Base-by-base conservation (phyloP, 1,140 invertebrate species). In the Caenorhabditis latens region DNA sequence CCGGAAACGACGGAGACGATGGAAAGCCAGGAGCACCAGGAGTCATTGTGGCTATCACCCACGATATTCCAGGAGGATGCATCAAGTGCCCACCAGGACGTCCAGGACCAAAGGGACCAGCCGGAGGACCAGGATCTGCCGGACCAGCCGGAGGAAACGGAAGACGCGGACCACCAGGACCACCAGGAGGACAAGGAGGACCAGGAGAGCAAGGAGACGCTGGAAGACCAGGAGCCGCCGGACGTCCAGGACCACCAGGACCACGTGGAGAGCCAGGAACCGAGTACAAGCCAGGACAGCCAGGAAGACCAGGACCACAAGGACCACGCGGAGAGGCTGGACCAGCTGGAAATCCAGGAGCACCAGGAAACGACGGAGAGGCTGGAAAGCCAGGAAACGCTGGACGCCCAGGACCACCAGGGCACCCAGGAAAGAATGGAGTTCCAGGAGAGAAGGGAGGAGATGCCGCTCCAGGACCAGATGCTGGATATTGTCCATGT, bases 81-180 rank as follows among this genome's bases (percentile, higher is more conserved):
- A 88, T 86, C 63, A 87, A 88, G 82, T 86, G 87, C 46, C 87
- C 87, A 46, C 50, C 84, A 48, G 87, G 87, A 75, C 84, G 57
- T 9, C 83, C 87, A 50, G 87, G 87, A 40, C 87, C 85, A 53
- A 53, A 50, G 32, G 87, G 87, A 87, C 87, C 86, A 57, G 16
- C 79, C 40, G 87, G 87, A 82, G 40, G n/a, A 19, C 84, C 85
- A 50, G 87, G 87, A 86, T 63, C 84, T 40, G 65, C 63, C 43
- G 84, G 87, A 82, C 82, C 82, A 48, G 53, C 85, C 58, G 88
- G 88, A 84, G 50, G 63, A 50, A 65, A 86, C 40, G 87, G 87
- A 86, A 67, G 48, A 71, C 55, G 46, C 9, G 86, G 86, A 71
- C 43, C 40, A 40, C 85, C 84, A 58, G 88, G 88, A 65, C 84